Evolutionary conservation across 2,888 invertebrate genomes (phyloP), one percentile per base, ranked within the genome.

Genomic region (Himalopsyche kuldschensis): DNA sequence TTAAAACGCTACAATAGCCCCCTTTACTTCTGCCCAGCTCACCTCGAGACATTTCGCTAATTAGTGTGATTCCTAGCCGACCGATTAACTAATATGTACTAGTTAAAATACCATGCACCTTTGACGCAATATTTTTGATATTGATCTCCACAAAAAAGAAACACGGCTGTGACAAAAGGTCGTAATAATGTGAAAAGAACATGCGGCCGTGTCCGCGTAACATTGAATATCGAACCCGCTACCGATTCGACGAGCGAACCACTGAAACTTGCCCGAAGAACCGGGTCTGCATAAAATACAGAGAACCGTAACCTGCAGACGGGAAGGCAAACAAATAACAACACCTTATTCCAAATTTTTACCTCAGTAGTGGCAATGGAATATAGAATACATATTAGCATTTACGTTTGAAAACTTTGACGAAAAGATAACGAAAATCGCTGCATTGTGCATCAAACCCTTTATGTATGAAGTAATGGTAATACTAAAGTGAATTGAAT

Each of bases 381-480:
- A 47, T 78, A 83, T 81, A 80, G 78, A 47, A 47, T 75, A 55
- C 55, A 55, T 55, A 78, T 78, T 82, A 78, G 80, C 83, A 80
- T 83, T 83, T 69, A 78, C 83, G 83, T 83, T 82, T 82, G 75
- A 79, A 82, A 82, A 82, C 82, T 80, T 83, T 78, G 35, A 83
- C 77, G 47, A 55, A 79, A 83, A 86, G 85, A 86, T 88, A 89
- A 89, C 89, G 90, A 90, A 90, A 89, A 90, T 89, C 89, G 89
- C 89, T 89, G 90, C 90, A 90, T 90, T 90, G 90, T 90, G 90
- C 90, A 90, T 90, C 90, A 89, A 89, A 82, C 46, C 83, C 81
- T 81, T 30, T 79, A 63, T 55, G 55, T 55, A 55, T 55, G 55
- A 55, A 55, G 55, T 55, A 55, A 55, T 55, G 55, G 55, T 55